phyloP scores from a whole-genome alignment of 2,888 invertebrate species.

The Drosophila aldrichi region DNA sequence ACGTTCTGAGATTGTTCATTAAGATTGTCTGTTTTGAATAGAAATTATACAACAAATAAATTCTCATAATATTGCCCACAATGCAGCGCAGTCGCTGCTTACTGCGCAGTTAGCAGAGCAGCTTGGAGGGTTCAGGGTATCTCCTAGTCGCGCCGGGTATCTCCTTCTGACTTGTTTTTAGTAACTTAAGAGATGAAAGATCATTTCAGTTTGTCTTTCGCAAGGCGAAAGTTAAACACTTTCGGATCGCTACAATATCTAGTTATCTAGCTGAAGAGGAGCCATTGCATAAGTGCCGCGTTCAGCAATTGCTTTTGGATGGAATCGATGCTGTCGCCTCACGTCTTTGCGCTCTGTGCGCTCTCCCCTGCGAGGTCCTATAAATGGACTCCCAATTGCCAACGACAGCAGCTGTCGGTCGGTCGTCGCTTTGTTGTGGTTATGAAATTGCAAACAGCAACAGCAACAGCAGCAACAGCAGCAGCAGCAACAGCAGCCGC shows the following conservation, averaged over 20 bases:
- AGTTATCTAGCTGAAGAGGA: not conserved
- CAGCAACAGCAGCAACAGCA: slow-evolving; percentile 3
- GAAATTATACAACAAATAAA: too few species aligned
- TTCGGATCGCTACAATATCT: not conserved
- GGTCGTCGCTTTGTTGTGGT: slow-evolving; percentile 67
- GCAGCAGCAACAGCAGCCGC: slow-evolving; percentile 23
- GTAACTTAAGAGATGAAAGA: not conserved
- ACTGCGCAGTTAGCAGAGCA: too few species aligned
- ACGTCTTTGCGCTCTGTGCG: slow-evolving; percentile 7
- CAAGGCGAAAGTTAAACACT: not conserved
- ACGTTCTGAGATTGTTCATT: too few species aligned
- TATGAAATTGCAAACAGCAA: slow-evolving; percentile 65
- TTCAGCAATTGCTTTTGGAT: not conserved
- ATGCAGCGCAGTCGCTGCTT: too few species aligned
- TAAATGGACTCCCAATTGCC: slow-evolving; percentile 30
- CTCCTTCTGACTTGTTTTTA: too few species aligned
- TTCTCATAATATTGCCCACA: too few species aligned
- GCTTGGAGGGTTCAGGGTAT: too few species aligned
- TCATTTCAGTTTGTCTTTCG: too few species aligned
- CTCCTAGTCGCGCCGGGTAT: too few species aligned
- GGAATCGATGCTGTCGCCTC: slow-evolving; percentile 1
- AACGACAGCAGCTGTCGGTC: slow-evolving; percentile 30
- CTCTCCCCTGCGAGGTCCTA: slow-evolving; percentile 19
- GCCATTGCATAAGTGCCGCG: not conserved
- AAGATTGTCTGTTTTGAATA: too few species aligned